Conservation (phyloP, 1,140 invertebrate genomes). For the Drosophila oshimai region DNA sequence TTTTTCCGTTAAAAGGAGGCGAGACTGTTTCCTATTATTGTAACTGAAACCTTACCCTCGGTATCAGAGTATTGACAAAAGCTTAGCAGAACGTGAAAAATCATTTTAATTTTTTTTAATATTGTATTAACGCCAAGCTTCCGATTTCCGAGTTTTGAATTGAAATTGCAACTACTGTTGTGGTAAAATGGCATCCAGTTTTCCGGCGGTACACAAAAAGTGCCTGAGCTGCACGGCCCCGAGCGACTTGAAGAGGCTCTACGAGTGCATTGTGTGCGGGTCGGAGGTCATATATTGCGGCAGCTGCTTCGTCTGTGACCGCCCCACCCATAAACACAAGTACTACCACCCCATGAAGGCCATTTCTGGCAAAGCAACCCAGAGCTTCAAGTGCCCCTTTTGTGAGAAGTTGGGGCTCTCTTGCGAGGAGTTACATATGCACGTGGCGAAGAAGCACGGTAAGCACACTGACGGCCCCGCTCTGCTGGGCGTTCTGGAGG, state of each 20-base stretch:
- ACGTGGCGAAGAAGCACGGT: constrained; percentile 30
- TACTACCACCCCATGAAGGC: constrained; percentile 59
- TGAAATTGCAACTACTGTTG: neutral
- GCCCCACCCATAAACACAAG: constrained; percentile 26
- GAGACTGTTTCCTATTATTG: neutral
- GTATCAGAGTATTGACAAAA: neutral
- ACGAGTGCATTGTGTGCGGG: constrained; percentile 46
- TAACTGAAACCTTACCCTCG: neutral
- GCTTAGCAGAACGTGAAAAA: neutral
- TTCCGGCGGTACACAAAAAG: neutral
- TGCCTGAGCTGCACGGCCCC: constrained; percentile 20
- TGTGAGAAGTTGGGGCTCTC: constrained; percentile 43
- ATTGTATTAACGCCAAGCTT: neutral
- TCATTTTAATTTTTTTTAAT: neutral
- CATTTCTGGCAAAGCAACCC: constrained; percentile 43
- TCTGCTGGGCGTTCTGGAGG: constrained; percentile 30
- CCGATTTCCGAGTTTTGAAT: neutral
- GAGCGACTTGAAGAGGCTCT: constrained; percentile 13
- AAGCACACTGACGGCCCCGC: constrained; percentile 23
- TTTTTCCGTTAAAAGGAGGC: neutral
- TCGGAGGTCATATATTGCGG: constrained; percentile 35
- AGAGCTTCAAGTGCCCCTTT: constrained; percentile 48
- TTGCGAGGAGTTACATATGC: constrained; percentile 31
- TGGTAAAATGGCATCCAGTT: neutral
- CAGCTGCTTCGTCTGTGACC: constrained; percentile 21